Evolutionary conservation across 2,113 vertebrate species (phyloP).

Genomic region (Menura novaehollandiae): DNA sequence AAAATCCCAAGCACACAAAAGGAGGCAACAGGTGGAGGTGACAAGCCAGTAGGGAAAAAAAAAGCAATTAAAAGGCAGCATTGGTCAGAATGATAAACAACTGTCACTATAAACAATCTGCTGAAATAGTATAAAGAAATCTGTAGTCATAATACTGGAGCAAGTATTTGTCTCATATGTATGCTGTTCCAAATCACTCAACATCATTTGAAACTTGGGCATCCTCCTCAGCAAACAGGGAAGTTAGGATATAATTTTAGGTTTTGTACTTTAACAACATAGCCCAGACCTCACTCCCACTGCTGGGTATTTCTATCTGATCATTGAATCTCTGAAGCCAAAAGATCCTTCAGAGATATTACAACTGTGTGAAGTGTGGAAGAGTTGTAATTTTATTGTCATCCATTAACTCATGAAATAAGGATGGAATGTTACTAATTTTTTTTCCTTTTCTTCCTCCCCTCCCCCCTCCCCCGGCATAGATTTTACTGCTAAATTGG

Average conservation of each 20-base stretch:
- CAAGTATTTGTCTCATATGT: background rate
- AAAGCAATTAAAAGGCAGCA: background rate
- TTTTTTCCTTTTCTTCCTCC: background rate
- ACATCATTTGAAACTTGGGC: background rate
- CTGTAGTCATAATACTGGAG: background rate
- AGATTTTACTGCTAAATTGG: background rate
- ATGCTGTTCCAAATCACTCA: background rate
- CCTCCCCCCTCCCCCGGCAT: background rate
- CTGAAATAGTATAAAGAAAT: background rate
- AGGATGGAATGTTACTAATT: background rate
- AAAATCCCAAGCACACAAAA: background rate
- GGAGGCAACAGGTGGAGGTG: background rate
- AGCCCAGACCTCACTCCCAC: background rate
- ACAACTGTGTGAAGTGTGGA: background rate
- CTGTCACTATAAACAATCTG: background rate
- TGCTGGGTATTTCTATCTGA: background rate
- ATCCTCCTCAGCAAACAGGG: background rate
- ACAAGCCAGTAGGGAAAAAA: background rate
- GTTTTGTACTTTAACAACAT: background rate
- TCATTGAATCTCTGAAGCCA: background rate
- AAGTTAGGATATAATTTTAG: background rate
- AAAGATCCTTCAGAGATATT: background rate
- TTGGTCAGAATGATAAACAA: background rate
- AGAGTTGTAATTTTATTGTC: background rate
- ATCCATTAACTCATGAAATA: background rate